Conservation (phyloP, 1,140 invertebrate species). For the Procambarus virginalis region DNA sequence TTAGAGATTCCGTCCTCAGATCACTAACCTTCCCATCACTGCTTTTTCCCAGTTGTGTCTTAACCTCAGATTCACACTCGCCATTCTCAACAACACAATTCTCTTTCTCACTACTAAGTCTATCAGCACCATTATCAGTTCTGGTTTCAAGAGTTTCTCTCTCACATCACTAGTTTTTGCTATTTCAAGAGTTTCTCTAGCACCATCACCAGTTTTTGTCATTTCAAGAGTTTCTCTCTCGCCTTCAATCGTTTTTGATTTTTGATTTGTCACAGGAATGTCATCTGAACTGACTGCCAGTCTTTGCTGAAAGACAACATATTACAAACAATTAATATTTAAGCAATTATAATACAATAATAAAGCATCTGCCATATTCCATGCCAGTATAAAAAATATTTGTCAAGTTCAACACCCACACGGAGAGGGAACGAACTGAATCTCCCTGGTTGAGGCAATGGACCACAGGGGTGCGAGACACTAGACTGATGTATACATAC, state of each 20-base stretch:
- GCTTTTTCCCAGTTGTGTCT: background rate
- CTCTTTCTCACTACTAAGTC: constrained; percentile 12
- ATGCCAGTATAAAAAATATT: too few species aligned
- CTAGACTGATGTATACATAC: too few species aligned
- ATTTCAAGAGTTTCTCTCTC: background rate
- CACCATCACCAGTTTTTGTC: constrained; percentile 15
- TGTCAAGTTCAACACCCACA: too few species aligned
- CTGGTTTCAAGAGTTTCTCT: constrained; percentile 36
- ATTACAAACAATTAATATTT: too few species aligned
- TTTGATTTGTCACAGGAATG: constrained; percentile 42
- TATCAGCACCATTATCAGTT: constrained; percentile 30
- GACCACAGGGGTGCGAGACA: too few species aligned
- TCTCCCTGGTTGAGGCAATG: too few species aligned
- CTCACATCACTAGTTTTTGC: background rate
- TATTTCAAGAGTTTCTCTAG: constrained; percentile 43
- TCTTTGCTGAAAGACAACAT: constrained; percentile 29
- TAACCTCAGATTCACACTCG: constrained; percentile 16
- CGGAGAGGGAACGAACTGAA: too few species aligned
- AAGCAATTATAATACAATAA: too few species aligned
- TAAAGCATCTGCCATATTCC: too few species aligned
- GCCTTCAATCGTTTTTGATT: background rate
- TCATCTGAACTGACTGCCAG: constrained; percentile 37
- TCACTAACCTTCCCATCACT: constrained; percentile 18
- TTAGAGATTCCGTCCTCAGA: constrained; percentile 60
- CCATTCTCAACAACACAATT: constrained; percentile 41